Evolutionary conservation across 2,113 vertebrate species (phyloP), one percentile per base, ranked within the genome.

Genomic region (Ranitomeya variabilis): DNA sequence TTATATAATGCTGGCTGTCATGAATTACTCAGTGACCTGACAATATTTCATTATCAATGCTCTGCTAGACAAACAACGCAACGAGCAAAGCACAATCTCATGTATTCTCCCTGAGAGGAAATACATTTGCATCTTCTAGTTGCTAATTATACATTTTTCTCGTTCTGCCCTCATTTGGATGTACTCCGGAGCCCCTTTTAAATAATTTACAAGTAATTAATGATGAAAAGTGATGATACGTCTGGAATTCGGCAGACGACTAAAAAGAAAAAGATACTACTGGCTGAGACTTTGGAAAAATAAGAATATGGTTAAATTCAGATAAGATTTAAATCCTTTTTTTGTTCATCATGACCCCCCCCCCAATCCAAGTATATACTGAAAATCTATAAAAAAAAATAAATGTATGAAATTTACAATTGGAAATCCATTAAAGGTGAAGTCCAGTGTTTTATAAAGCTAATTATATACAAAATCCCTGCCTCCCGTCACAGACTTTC

Each of bases 1-100:
- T 85, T 67, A 85, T 60, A 81, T 23, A 0, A 59, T 87, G 85
- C 83, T 80, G 55, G 76, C 60, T 89, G 85, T 52, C 59, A 88
- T 83, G 66, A 54, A 69, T 88, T 82, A 54, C 82, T 90, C 86
- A 90, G 82, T 90, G 26, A 45, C 81, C 67, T 80, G 80, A 91
- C 26, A 90, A 89, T 64, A 89, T 23, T 64, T 14, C 23, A 80
- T 90, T 90, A 88, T 78, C 84, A 26, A 88, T 88, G 86, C 87
- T 85, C 83, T 81, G 78, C 87, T 86, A 59, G 88, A 91, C 55
- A 90, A 80, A 66, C 80, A 89, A 71, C 89, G 26, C 69, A 90
- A 23, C 85, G 60, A 80, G 45, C 59, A 52, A 13, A 66, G 81
- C 19, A 77, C 21, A 76, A 31, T 60, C 78, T 80, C 54, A 4